Conservation (phyloP, 2,113 vertebrate genomes). For the Ceyx cyanopectus region DNA sequence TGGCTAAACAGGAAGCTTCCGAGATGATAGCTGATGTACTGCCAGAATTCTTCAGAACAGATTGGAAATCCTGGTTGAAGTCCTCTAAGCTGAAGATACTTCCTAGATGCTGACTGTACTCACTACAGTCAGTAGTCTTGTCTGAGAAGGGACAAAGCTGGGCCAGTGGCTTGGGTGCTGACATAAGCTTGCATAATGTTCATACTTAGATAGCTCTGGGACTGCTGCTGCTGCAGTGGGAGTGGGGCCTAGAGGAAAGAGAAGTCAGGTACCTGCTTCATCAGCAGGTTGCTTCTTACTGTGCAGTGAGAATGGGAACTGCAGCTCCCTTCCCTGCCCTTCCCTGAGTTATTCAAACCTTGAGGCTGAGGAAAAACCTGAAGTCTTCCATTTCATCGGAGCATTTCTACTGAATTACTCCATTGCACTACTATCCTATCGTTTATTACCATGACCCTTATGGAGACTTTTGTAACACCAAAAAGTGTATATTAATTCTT, state of each 20-base stretch:
- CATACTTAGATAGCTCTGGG: background rate
- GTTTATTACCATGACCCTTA: background rate
- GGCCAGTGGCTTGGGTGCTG: background rate
- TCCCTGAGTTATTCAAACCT: background rate
- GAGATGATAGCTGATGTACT: accelerated
- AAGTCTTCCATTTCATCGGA: background rate
- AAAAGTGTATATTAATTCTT: background rate
- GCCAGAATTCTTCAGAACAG: background rate
- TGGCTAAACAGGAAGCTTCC: background rate
- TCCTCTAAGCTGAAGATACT: background rate
- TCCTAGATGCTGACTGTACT: background rate
- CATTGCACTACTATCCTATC: background rate
- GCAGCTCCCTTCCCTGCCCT: background rate
- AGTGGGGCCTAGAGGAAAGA: background rate
- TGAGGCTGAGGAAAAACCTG: background rate
- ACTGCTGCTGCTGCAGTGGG: background rate
- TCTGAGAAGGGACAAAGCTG: background rate
- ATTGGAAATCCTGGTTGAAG: background rate
- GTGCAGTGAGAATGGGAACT: background rate
- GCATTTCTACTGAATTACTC: background rate
- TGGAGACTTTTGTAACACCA: background rate
- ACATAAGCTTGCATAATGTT: background rate
- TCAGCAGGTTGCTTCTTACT: background rate
- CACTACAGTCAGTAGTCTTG: background rate
- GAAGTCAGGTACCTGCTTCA: background rate